phyloP scores from a whole-genome alignment of 2,888 invertebrate genomes.

The Brassicogethes aeneus region DNA sequence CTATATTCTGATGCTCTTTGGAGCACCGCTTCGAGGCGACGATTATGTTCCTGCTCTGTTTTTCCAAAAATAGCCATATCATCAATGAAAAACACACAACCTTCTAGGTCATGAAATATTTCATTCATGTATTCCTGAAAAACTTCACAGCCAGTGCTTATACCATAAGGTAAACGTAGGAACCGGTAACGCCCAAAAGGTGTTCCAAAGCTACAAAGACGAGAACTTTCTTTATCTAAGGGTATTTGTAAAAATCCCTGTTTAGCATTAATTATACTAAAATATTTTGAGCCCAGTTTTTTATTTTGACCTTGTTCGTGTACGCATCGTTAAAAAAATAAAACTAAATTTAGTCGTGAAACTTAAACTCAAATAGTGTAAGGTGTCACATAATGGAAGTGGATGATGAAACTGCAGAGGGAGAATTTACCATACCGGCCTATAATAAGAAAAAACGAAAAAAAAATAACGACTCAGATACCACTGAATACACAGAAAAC shows the following conservation, averaged over 20 bases:
- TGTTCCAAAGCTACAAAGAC: slow-evolving; percentile 14
- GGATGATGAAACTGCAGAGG: too few relatives aligned
- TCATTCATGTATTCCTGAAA: background rate
- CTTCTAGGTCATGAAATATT: slow-evolving; percentile 1
- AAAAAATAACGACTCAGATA: too few relatives aligned
- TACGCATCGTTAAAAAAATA: too few relatives aligned
- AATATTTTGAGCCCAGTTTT: slow-evolving; percentile 7
- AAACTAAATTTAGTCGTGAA: too few relatives aligned
- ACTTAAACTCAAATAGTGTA: too few relatives aligned
- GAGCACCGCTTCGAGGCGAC: background rate
- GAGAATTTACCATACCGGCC: too few relatives aligned
- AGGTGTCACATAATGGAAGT: too few relatives aligned
- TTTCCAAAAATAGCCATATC: background rate
- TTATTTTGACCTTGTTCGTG: too few relatives aligned
- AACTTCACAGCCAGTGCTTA: background rate
- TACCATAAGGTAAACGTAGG: background rate
- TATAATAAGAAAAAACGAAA: too few relatives aligned
- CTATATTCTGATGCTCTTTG: background rate
- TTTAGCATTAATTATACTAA: slow-evolving; percentile 13
- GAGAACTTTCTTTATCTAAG: slow-evolving; percentile 13
- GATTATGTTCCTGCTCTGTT: slow-evolving; percentile 1
- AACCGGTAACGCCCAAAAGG: slow-evolving; percentile 12
- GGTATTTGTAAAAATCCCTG: slow-evolving; percentile 15
- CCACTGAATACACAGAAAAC: too few relatives aligned
- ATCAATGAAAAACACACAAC: background rate